A percentile compares a stretch with the other conserved stretches of the same genome.
Evolutionary conservation across 2,888 invertebrate species (phyloP).

Genomic region (Lacanobia oleracea): DNA sequence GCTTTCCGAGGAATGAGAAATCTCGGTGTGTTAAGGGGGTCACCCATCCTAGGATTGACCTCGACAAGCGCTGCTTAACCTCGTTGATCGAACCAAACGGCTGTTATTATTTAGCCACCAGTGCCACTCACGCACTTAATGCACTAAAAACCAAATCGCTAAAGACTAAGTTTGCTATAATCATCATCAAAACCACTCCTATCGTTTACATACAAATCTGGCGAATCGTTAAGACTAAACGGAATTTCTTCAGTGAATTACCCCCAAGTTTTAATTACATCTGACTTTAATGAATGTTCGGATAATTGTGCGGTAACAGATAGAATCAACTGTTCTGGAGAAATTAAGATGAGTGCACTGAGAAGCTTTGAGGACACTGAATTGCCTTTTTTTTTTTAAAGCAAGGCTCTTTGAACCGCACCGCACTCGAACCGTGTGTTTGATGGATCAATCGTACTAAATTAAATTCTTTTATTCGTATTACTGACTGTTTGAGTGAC

Average conservation of each 20-base stretch:
- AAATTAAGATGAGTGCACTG: slow-evolving; percentile 24
- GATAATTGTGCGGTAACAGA: slow-evolving; percentile 54
- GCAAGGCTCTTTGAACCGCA: too few relatives aligned
- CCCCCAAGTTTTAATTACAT: slow-evolving; percentile 62
- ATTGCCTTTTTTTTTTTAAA: too few relatives aligned
- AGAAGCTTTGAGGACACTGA: not conserved
- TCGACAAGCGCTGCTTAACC: too few relatives aligned
- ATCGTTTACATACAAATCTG: slow-evolving; percentile 54
- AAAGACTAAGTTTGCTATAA: not conserved
- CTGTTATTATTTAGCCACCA: not conserved
- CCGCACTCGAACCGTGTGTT: too few relatives aligned
- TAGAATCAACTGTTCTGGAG: slow-evolving; percentile 31
- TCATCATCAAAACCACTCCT: not conserved
- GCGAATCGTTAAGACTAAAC: slow-evolving; percentile 45
- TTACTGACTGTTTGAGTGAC: too few relatives aligned
- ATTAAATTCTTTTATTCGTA: too few relatives aligned
- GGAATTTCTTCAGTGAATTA: slow-evolving; percentile 56
- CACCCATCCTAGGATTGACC: too few relatives aligned
- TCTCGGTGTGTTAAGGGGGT: too few relatives aligned
- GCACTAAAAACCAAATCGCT: not conserved
- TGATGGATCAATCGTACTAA: too few relatives aligned
- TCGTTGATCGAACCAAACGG: too few relatives aligned
- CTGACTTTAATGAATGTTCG: slow-evolving; percentile 57
- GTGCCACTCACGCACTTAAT: not conserved
- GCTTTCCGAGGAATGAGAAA: too few relatives aligned